Evolutionary conservation across 2,113 vertebrate species (phyloP), one percentile per base, ranked within the genome.

Genomic region (Pterocles gutturalis): DNA sequence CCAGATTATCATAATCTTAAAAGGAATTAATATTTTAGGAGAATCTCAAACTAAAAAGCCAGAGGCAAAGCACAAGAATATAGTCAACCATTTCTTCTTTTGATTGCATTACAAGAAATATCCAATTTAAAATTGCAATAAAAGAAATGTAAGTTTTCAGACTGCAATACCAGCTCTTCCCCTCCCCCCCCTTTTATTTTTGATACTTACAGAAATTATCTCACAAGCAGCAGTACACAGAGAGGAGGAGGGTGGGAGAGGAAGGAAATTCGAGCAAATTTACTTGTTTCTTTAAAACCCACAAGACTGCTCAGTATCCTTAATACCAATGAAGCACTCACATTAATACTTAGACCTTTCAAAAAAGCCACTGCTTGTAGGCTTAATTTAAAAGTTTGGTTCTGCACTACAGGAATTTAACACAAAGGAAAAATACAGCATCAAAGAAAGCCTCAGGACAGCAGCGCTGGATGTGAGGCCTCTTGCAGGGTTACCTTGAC

Each of bases 21-120:
- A 66, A 81, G 10, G 31, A 90, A 95, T 78, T 38, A 62, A 70
- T 86, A 78, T 80, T 90, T 94, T 70, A 84, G 48, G 83, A 91
- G 33, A 73, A 71, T 61, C 45, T 89, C 67, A 81, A 80, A 60
- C 51, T 88, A 65, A 77, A 93, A 93, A 94, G 31, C 54, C 53
- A 81, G 48, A 80, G 43, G 85, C 58, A 90, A 79, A 51, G 43
- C 29, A 21, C 2, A 60, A 34, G 34, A 77, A 61, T 53, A 46
- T 12, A 78, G n/a, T 34, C 67, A 41, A 55, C 13, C 10, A 9
- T 41, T 90, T 28, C 46, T 90, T 45, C 31, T 61, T 38, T 84
- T 75, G 46, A n/a, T 60, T 75, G 53, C 20, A 38, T 71, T 93
- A 41, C 19, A 87, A 43, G 38, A 88, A 90, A 77, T 55, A 67